Evolutionary conservation across 1,140 invertebrate genomes (phyloP), one percentile per base, ranked within the genome.

Genomic region (Drosophila athabasca): DNA sequence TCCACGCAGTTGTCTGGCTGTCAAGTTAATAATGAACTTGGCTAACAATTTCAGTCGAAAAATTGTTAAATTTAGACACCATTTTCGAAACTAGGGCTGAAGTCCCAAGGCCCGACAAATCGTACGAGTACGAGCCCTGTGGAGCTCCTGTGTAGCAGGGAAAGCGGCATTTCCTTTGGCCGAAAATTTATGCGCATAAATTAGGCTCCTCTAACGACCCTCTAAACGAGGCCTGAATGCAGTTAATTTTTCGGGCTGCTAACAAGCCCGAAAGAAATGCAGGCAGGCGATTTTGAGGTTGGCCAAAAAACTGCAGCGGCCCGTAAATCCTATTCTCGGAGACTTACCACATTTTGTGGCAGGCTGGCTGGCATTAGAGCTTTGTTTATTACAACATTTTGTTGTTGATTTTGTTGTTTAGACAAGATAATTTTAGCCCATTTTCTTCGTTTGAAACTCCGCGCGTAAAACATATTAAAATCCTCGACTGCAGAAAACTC

Each of bases 401-500:
- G 17, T 19, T 19, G 17, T 19, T 19, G 9, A 2, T 41, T 7
- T 35, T 68, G 62, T 45, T 73, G 35, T 46, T 67, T 39, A 68
- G 19, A 17, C 7, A 55, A 49, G 64, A 46, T 79, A 69, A 79
- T 69, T 79, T 79, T 79, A 69, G 76, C 46, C 35, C n/a, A 43
- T 62, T 74, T 61, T 35, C 54, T 52, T 3, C 31, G 31, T 3
- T 39, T 7, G 66, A 59, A 79, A 80, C 72, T 68, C 58, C 46
- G 69, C 70, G 52, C 31, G 31, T 71, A 66, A 68, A 79, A 50
- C 31, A 52, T 55, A 73, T 62, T 61, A 79, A 79, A 60, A 46
- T 70, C 49, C 49, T 35, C 58, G 59, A 69, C 59, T 87, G 79
- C 83, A 79, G 83, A 83, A 73, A 89, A 88, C 79, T 87, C 83